phyloP scores from a whole-genome alignment of 2,888 invertebrate species.

The Physocephala rufipes region DNA sequence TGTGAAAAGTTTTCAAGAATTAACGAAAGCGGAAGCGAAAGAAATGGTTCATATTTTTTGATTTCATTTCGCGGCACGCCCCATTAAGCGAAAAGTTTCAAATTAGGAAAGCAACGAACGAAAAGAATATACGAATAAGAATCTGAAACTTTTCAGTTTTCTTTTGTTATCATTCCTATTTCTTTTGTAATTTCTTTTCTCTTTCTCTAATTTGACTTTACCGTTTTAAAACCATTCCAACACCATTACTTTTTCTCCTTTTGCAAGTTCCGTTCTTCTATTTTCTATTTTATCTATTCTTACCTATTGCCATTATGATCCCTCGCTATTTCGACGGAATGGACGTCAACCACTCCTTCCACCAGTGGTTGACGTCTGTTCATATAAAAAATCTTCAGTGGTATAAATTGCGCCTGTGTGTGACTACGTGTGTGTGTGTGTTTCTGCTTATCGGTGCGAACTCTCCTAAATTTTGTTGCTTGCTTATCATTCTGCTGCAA shows the following conservation, averaged over 20 bases:
- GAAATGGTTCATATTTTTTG: neutral
- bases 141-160: neutral
- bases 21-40: neutral
- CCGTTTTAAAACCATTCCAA: neutral
- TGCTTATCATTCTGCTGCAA: neutral
- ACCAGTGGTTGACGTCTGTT: no score
- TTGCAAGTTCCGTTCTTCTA: neutral
- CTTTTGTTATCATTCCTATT: neutral
- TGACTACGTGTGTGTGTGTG: slow-evolving; percentile 1
- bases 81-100: neutral
- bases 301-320: neutral
- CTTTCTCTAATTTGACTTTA: neutral
- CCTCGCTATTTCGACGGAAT: neutral
- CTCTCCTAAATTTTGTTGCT: slow-evolving; percentile 7
- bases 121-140: neutral
- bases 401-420: neutral
- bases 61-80: no score
- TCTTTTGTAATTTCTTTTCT: neutral
- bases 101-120: neutral
- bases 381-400: no score
- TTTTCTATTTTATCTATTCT: neutral
- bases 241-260: neutral
- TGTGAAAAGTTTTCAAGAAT: slow-evolving; percentile 3
- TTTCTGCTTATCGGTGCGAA: neutral
- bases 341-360: neutral